Evolutionary conservation across 1,140 invertebrate species (phyloP).

Genomic region (Drosophila nigrodunni): DNA sequence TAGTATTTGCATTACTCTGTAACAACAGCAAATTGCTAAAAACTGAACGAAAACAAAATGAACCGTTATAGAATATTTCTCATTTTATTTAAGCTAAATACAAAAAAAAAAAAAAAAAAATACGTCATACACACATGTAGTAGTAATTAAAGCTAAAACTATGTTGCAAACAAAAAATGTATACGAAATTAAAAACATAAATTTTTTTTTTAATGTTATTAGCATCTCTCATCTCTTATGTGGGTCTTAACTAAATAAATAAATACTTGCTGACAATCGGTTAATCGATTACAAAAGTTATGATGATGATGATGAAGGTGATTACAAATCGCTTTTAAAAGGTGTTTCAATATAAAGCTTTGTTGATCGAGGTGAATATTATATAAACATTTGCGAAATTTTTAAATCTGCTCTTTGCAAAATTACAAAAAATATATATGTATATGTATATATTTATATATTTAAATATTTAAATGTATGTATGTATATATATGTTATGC

Average conservation of each 20-base stretch:
- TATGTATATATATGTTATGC: constrained; percentile 30
- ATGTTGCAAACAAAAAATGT: constrained; percentile 25
- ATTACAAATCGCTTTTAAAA: constrained; percentile 6
- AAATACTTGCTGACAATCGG: constrained; percentile 30
- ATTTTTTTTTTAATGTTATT: constrained; percentile 42
- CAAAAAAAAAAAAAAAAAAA: constrained; percentile 23
- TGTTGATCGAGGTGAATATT: constrained; percentile 10
- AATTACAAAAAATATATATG: constrained; percentile 39
- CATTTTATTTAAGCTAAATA: constrained; percentile 20
- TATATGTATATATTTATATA: constrained; percentile 19
- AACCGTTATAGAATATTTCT: constrained; percentile 8
- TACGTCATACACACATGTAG: constrained; percentile 17
- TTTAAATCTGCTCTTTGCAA: constrained; percentile 16
- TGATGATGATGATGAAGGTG: not conserved
- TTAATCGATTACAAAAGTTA: not conserved
- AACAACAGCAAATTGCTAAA: constrained; percentile 29
- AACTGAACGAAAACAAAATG: constrained; percentile 9
- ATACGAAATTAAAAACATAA: constrained; percentile 7
- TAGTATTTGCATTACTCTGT: constrained; percentile 43
- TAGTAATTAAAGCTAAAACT: constrained; percentile 17
- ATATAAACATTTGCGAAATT: constrained; percentile 26
- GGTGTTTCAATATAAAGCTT: constrained; percentile 13
- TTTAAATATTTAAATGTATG: constrained; percentile 5
- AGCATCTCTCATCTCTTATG: constrained; percentile 52
- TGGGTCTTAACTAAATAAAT: constrained; percentile 23